A percentile compares a stretch with the other conserved stretches of the same genome.
Conservation (phyloP, 2,888 invertebrate genomes). For the Branchellion lobata region DNA sequence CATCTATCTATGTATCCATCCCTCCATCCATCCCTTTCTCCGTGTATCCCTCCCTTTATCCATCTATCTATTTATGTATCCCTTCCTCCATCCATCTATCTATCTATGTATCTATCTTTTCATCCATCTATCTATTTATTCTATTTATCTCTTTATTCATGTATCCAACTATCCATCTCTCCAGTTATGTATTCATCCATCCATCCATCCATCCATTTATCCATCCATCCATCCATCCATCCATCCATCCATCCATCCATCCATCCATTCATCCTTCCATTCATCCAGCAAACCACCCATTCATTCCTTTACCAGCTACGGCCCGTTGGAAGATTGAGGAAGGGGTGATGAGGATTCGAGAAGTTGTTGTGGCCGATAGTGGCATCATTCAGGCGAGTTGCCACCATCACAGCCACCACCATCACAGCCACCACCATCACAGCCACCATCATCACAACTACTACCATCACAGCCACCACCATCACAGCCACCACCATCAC, state of each 20-base stretch:
- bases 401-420: not conserved
- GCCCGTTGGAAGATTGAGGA: not conserved
- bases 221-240: not conserved
- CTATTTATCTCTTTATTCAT: not conserved
- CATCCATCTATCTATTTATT: not conserved
- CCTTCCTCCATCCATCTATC: not conserved
- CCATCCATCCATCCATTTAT: not conserved
- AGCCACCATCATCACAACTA: too few species aligned
- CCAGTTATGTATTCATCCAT: not conserved
- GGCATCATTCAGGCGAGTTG: not conserved
- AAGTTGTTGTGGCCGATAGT: constrained; percentile 1
- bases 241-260: not conserved
- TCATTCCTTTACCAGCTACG: not conserved
- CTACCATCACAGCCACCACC: too few species aligned
- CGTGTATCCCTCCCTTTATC: not conserved
- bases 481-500: too few species aligned
- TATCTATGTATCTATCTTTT: not conserved
- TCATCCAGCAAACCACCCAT: not conserved
- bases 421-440: too few species aligned
- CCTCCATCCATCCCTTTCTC: not conserved
- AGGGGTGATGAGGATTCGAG: not conserved
- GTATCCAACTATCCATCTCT: not conserved
- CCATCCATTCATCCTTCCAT: not conserved
- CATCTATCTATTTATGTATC: not conserved
- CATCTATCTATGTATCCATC: not conserved